Conservation (phyloP, 2,797 vertebrate genomes). For the Austrolebias charrua region DNA sequence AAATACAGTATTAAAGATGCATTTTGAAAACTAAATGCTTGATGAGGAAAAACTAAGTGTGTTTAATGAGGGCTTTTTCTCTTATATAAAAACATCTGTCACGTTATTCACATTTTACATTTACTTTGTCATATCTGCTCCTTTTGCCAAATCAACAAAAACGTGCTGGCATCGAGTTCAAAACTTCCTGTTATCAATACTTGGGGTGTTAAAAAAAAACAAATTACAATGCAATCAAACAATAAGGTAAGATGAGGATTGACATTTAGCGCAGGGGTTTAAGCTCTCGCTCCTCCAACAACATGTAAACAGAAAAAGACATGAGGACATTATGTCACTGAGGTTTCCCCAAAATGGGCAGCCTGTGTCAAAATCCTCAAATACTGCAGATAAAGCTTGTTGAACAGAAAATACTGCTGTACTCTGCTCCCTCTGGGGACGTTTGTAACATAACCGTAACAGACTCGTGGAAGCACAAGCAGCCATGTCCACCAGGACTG, state of each 20-base stretch:
- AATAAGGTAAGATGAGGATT: constrained; percentile 26
- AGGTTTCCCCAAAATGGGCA: constrained; percentile 51
- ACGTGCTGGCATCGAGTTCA: constrained; percentile 18
- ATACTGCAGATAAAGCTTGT: constrained; percentile 20
- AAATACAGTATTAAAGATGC: background rate
- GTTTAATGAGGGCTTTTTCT: constrained; percentile 60
- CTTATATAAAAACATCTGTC: constrained; percentile 44
- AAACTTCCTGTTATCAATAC: constrained; percentile 38
- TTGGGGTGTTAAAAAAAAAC: constrained; percentile 44
- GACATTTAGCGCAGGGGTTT: constrained; percentile 3
- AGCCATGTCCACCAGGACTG: constrained; percentile 48
- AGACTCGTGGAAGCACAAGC: constrained; percentile 59
- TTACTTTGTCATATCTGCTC: constrained; percentile 38
- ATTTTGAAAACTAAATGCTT: background rate
- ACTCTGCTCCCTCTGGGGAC: constrained; percentile 5
- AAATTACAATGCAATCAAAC: constrained; percentile 33
- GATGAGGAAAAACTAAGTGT: constrained; percentile 5
- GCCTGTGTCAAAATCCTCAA: constrained; percentile 1
- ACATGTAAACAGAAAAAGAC: constrained; percentile 30
- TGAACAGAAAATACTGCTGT: constrained; percentile 11
- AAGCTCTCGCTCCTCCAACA: constrained; percentile 24
- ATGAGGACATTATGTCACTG: constrained; percentile 44
- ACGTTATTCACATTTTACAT: constrained; percentile 46
- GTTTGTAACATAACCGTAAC: constrained; percentile 47
- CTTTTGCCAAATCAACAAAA: constrained; percentile 16